These are phyloP conservation scores for Amphiduros pacificus DNA, from an alignment of 2,888 invertebrate genomes.

Conservation along the genomic window DNA sequence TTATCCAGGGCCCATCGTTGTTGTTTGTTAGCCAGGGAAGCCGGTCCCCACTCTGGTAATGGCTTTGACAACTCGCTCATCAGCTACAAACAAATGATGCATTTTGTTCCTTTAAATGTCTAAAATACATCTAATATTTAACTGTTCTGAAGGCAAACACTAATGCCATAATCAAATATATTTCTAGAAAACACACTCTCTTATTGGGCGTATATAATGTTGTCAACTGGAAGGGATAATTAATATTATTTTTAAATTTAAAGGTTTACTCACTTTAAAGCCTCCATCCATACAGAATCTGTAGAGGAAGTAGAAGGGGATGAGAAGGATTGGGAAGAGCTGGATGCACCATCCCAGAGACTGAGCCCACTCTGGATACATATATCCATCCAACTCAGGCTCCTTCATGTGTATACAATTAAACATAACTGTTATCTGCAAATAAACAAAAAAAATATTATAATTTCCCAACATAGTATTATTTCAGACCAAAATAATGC, in stretches of 20 bases:
- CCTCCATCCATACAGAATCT: conserved; percentile 52
- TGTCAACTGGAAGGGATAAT: no score
- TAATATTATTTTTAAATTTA: no score
- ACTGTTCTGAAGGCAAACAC: no score
- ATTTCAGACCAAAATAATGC: no score
- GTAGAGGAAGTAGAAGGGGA: conserved; percentile 49
- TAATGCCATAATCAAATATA: no score
- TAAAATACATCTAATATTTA: no score
- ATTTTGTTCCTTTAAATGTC: no score
- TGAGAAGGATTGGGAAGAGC: conserved; percentile 48
- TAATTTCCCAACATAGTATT: background rate
- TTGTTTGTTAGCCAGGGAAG: background rate
- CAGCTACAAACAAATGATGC: background rate
- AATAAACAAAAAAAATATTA: conserved; percentile 13
- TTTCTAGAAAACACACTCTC: no score
- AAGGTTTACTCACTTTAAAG: conserved; percentile 45
- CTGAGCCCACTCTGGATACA: conserved; percentile 51
- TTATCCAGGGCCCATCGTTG: no score
- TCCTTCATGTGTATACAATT: conserved; percentile 50
- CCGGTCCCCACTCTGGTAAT: conserved; percentile 1
- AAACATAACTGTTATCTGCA: conserved; percentile 45
- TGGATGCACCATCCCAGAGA: conserved; percentile 57
- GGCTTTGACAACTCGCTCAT: background rate
- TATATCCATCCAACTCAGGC: conserved; percentile 39
- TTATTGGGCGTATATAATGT: no score